A percentile compares a stretch with the other conserved stretches of the same genome.
phyloP scores from a whole-genome alignment of 2,113 vertebrate genomes.

The Nasalis larvatus region DNA sequence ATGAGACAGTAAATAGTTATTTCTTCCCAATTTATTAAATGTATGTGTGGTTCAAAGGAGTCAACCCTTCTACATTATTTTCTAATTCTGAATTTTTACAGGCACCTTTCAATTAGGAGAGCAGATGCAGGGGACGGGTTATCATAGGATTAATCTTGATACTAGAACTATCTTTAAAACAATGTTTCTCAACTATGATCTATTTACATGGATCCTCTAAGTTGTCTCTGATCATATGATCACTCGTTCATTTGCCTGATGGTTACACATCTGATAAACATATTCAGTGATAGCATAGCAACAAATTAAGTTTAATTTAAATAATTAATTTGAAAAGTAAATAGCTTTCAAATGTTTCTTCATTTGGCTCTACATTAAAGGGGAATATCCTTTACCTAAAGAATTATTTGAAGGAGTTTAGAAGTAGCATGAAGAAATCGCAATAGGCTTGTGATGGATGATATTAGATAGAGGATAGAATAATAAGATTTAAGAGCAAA shows the following conservation, averaged over 20 bases:
- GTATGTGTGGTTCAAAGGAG: slow-evolving; percentile 49
- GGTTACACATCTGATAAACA: not conserved
- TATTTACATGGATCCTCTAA: not conserved
- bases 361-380: not conserved
- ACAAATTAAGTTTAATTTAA: not conserved
- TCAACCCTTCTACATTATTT: slow-evolving; percentile 44
- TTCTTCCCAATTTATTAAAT: slow-evolving; percentile 43
- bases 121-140: not conserved
- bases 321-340: not conserved
- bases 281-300: not conserved
- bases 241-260: not conserved
- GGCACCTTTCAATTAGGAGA: not conserved
- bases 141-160: not conserved
- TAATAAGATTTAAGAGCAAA: not conserved
- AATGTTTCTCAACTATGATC: not conserved
- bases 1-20: not conserved
- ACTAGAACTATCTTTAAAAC: not conserved
- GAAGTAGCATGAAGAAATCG: not conserved
- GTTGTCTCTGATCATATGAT: not conserved
- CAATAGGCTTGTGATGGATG: not conserved
- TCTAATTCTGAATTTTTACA: slow-evolving; percentile 43
- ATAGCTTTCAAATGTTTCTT: not conserved
- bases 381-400: not conserved
- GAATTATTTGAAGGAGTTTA: not conserved
- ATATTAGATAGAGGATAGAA: not conserved